Percentiles rank a stretch among this genome's conserved stretches.
Conservation (phyloP, 2,797 vertebrate species). For the Spinus olivaceus region DNA sequence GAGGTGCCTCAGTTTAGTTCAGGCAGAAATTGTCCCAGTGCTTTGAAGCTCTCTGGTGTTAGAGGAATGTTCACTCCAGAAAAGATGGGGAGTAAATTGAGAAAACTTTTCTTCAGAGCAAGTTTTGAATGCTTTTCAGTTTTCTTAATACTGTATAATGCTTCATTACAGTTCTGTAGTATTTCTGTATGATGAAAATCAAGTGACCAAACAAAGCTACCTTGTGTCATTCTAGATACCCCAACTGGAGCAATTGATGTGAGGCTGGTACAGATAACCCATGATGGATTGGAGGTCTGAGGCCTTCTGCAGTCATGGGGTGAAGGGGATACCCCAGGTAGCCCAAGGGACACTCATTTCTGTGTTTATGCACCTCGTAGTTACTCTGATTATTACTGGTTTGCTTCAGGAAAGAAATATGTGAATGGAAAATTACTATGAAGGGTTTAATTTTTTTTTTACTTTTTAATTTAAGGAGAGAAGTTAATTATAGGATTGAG, state of each 20-base stretch:
- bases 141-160: not conserved
- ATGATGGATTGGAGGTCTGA: not conserved
- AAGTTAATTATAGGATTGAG: not conserved
- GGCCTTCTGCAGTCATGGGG: not conserved
- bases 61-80: not conserved
- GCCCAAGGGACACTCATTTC: not conserved
- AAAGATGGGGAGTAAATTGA: not conserved
- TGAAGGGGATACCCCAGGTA: not conserved
- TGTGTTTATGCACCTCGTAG: fast-evolving
- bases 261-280: not conserved
- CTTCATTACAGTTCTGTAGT: not conserved
- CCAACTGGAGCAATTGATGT: fast-evolving
- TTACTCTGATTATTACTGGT: not conserved
- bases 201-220: not conserved
- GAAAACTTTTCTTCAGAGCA: not conserved
- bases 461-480: not conserved
- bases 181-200: not conserved
- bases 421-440: not conserved
- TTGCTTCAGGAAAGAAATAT: not conserved
- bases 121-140: not conserved
- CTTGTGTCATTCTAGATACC: not conserved
- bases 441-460: not conserved
- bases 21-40: not conserved
- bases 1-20: not conserved
- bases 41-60: not conserved